Base-by-base conservation (phyloP, 23 tunicate species). In the Ciona savignyi region DNA sequence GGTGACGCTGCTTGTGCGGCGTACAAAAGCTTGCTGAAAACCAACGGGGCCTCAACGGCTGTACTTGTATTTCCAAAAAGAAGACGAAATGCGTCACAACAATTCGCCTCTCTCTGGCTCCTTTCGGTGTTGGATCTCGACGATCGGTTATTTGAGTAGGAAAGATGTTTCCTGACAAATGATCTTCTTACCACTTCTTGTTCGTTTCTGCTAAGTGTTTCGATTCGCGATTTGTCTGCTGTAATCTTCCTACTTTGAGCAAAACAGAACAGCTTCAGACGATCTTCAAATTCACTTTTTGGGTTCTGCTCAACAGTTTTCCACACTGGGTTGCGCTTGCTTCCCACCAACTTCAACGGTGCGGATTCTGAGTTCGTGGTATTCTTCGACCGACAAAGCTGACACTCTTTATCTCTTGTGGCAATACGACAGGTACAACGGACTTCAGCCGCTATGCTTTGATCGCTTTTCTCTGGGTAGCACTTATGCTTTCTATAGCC, bases 1-100 rank as follows among this genome's bases (percentile, higher is more conserved):
- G 74, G 74, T 24, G 74, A 70, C 74, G 74, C 74, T 70, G 74
- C 51, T 30, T 70, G 74, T 1, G 74, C 74, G 74, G 74, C 74
- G 74, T 70, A 60, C 68, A 78, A 26, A 65, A 78, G 68, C 51
- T 31, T 35, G 29, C 68, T 35, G 82, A 51, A 66, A 34, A 67
- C 62, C 34, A 77, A 34, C 1, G 62, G n/a, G n/a, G n/a, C n/a
- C n/a, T n/a, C n/a, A n/a, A n/a, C n/a, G n/a, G n/a, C n/a, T n/a
- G 74, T 27, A 23, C 24, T 34, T 25, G 68, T 33, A 24, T 51
- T 61, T 33, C 72, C 72, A 33, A 77, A 77, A n/a, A 66, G 73
- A 29, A 77, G 68, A 15, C 68, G 27, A 21, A 70, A 70, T 27
- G 74, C 35, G n/a, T 70, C 74, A 30, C 74, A 70, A 70, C 74